A percentile compares a stretch with the other conserved stretches of the same genome.
These are phyloP conservation scores for Aptenodytes forsteri DNA, from an alignment of 2,113 vertebrate species.

Conservation along the genomic window DNA sequence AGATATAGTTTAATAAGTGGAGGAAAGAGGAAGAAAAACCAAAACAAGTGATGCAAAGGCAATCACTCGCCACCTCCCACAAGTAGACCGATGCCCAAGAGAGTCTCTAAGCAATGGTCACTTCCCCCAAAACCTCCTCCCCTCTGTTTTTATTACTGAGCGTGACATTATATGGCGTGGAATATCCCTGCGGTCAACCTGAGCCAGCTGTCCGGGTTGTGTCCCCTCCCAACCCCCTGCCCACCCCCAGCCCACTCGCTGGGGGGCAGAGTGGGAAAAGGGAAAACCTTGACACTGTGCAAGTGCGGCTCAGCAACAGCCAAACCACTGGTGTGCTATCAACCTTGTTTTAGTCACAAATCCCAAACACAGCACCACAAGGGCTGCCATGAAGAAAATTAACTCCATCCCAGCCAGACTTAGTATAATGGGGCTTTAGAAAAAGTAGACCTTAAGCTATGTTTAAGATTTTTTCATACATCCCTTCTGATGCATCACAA, in stretches of 20 bases:
- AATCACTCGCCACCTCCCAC: background rate
- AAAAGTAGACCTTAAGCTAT: background rate
- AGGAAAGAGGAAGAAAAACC: background rate
- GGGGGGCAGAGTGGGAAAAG: background rate
- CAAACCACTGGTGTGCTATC: background rate
- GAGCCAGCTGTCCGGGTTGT: background rate
- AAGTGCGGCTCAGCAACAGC: background rate
- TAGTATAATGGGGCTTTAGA: background rate
- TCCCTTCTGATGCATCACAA: background rate
- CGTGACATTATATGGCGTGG: accelerated
- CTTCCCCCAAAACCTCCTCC: background rate
- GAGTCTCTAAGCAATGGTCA: background rate
- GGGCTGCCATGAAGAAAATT: background rate
- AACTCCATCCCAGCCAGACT: background rate
- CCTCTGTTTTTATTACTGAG: background rate
- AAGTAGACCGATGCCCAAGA: accelerated
- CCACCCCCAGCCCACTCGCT: background rate
- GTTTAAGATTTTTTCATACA: background rate
- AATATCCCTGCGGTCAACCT: background rate
- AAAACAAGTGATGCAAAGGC: background rate
- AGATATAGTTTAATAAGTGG: background rate
- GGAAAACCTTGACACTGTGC: background rate
- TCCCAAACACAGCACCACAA: background rate
- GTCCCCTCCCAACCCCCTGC: background rate
- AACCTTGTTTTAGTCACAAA: background rate